phyloP scores from a whole-genome alignment of 2,113 vertebrate species.

The Oncorhynchus gorbuscha region DNA sequence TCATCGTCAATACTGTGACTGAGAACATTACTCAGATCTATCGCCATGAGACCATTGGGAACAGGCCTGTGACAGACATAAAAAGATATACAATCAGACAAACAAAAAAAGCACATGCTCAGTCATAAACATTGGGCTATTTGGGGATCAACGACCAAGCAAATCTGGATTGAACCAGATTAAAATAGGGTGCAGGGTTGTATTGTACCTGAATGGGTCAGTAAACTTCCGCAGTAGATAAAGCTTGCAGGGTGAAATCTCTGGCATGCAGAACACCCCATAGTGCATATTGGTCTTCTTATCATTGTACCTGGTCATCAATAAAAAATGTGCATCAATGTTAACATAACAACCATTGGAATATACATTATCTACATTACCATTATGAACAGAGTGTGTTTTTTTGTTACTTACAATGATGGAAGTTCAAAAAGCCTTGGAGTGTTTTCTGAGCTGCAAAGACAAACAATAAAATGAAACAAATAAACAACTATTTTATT shows the following conservation, averaged over 20 bases:
- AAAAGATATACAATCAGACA: background rate
- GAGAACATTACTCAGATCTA: conserved; percentile 81
- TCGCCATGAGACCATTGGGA: conserved; percentile 77
- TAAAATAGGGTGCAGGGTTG: background rate
- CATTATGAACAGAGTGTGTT: background rate
- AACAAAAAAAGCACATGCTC: background rate
- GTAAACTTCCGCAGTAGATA: conserved; percentile 85
- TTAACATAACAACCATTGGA: background rate
- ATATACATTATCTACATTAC: background rate
- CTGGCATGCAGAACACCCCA: conserved; percentile 88
- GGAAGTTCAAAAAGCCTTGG: conserved; percentile 78
- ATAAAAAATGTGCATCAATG: conserved; percentile 5
- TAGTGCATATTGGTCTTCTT: conserved; percentile 88
- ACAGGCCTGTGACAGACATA: conserved; percentile 69
- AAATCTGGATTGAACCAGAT: background rate
- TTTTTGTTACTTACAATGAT: conserved; percentile 82
- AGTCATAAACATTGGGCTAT: background rate
- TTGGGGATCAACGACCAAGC: background rate
- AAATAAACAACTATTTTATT: background rate
- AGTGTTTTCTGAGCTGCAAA: conserved; percentile 78
- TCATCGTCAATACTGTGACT: conserved; percentile 71
- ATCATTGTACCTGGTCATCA: conserved; percentile 86
- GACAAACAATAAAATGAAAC: conserved; percentile 3
- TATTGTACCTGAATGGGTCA: conserved; percentile 82
- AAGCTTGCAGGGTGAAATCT: conserved; percentile 83